Evolutionary conservation across 2,797 vertebrate species (phyloP).

Genomic region (Parauchenoglanis ngamensis): DNA sequence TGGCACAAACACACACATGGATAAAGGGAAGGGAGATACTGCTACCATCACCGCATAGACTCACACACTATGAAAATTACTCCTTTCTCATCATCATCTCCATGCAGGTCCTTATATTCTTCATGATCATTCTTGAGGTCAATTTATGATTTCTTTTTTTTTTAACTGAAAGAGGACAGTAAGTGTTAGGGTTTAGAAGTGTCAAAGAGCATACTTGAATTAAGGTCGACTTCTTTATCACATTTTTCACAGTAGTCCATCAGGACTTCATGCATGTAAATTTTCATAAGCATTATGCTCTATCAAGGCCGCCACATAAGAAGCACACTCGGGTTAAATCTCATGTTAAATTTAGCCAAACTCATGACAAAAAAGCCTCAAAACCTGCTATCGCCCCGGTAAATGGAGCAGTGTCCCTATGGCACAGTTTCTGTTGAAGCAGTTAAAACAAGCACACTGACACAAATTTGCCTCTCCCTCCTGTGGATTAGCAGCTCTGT

Average conservation of each 20-base stretch:
- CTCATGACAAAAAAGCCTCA: neutral
- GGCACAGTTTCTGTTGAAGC: slow-evolving; percentile 29
- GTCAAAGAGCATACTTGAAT: neutral
- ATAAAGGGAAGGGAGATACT: slow-evolving; percentile 43
- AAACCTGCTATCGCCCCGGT: neutral
- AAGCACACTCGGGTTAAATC: neutral
- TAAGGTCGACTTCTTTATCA: neutral
- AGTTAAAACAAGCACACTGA: slow-evolving; percentile 16
- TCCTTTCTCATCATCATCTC: slow-evolving; percentile 1
- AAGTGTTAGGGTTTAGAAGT: neutral
- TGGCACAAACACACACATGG: slow-evolving; percentile 33
- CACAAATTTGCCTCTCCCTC: slow-evolving; percentile 17
- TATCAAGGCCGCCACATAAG: neutral
- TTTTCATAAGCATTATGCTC: neutral
- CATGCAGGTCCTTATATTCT: slow-evolving; percentile 38
- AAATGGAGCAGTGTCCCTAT: slow-evolving; percentile 20
- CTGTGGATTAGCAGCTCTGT: slow-evolving; percentile 18
- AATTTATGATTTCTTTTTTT: neutral
- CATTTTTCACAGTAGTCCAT: neutral
- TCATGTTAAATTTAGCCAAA: neutral
- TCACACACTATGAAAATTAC: neutral
- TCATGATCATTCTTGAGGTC: neutral
- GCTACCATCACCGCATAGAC: slow-evolving; percentile 34
- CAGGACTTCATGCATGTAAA: neutral
- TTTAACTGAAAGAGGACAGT: neutral